These are phyloP conservation scores for Agrochola lychnidis DNA, from an alignment of 2,888 invertebrate species.

Conservation along the genomic window DNA sequence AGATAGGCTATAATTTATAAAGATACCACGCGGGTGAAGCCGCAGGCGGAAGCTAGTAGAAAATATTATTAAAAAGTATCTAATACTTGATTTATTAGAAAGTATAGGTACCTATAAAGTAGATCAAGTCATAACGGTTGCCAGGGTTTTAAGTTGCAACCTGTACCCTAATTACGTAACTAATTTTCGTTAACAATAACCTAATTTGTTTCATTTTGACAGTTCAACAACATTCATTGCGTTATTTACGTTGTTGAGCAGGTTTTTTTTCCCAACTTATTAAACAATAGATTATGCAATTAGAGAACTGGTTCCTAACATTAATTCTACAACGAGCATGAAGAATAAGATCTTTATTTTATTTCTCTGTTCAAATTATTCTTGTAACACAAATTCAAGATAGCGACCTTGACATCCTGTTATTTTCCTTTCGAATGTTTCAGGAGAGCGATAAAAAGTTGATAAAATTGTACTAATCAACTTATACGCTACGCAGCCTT, in stretches of 20 bases:
- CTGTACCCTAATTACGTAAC: too few relatives aligned
- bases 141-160: neutral
- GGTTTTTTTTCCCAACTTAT: too few relatives aligned
- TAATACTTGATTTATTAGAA: neutral
- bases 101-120: neutral
- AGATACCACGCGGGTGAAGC: too few relatives aligned
- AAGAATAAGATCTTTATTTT: neutral
- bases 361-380: constrained; percentile 6
- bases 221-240: too few relatives aligned
- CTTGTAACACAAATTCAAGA: constrained; percentile 10
- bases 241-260: too few relatives aligned
- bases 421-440: constrained; percentile 14
- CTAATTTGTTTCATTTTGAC: too few relatives aligned
- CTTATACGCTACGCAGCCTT: constrained; percentile 11
- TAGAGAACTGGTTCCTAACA: too few relatives aligned
- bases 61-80: neutral
- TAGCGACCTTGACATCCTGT: neutral
- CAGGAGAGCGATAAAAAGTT: constrained; percentile 16
- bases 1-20: too few relatives aligned
- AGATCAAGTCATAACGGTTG: too few relatives aligned
- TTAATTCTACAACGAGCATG: neutral
- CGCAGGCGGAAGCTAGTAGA: too few relatives aligned
- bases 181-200: too few relatives aligned
- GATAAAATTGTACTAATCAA: constrained; percentile 45
- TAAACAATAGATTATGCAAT: too few relatives aligned